These are phyloP conservation scores for Cheilosia vulpina DNA, from an alignment of 2,888 invertebrate genomes.

Conservation along the genomic window DNA sequence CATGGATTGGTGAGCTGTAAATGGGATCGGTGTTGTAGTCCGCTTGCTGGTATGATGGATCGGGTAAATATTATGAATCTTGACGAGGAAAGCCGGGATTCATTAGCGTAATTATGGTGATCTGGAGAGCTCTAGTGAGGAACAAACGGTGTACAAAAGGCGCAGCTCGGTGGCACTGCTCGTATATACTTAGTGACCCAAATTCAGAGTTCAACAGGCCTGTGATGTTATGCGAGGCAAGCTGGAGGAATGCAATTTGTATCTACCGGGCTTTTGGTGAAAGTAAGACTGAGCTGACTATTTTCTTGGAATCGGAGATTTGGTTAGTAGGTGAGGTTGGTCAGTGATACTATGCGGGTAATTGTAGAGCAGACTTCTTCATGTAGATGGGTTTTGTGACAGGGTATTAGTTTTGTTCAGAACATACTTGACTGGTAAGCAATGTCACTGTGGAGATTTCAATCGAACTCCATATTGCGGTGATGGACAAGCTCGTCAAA, in stretches of 20 bases:
- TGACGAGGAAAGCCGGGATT: conserved; percentile 45
- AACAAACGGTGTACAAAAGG: neutral
- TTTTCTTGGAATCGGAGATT: no score
- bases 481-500: no score
- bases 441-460: no score
- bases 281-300: conserved; percentile 9
- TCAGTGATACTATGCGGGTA: no score
- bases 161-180: conserved; percentile 27
- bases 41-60: conserved; percentile 52
- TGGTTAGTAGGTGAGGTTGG: no score
- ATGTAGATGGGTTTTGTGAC: no score
- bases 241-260: conserved; percentile 56
- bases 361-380: no score
- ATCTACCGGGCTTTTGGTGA: conserved; percentile 17
- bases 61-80: conserved; percentile 63
- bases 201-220: conserved; percentile 53
- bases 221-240: conserved; percentile 23
- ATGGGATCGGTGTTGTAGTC: conserved; percentile 18
- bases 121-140: conserved; percentile 5
- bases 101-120: conserved; percentile 57
- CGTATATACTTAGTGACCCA: conserved; percentile 48
- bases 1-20: conserved; percentile 60
- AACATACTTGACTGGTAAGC: no score
- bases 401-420: no score
- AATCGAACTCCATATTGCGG: no score